Percentiles rank a stretch among this genome's conserved stretches.
phyloP scores from a whole-genome alignment of 2,888 invertebrate genomes.

The Brachypalpus laphriformis region DNA sequence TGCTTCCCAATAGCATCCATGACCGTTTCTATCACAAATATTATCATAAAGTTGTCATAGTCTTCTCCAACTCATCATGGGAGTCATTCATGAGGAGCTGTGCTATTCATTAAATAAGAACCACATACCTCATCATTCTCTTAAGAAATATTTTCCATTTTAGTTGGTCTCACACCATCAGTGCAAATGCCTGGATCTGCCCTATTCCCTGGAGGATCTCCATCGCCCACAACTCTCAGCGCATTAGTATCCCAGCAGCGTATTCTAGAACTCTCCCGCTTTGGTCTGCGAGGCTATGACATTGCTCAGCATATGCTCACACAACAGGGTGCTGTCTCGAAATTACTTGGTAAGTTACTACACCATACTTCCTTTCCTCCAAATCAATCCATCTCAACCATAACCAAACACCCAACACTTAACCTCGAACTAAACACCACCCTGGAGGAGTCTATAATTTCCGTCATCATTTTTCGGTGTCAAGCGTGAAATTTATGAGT shows the following conservation, averaged over 20 bases:
- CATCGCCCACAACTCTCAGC: conserved; percentile 86
- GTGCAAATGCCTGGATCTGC: conserved; percentile 81
- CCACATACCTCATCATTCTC: no score
- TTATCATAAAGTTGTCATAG: no score
- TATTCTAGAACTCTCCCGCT: conserved; percentile 81
- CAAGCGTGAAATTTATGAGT: conserved; percentile 74
- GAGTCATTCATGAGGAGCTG: no score
- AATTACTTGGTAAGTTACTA: conserved; percentile 80
- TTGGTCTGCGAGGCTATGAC: conserved; percentile 81
- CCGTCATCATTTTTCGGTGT: conserved; percentile 73
- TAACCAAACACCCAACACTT: conserved; percentile 55
- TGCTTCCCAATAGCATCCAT: no score
- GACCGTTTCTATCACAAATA: no score
- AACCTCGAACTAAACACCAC: conserved; percentile 50
- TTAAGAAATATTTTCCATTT: conserved; percentile 51
- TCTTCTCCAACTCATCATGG: no score
- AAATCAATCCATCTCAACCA: background rate
- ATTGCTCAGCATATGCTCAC: conserved; percentile 82
- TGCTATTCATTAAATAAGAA: no score
- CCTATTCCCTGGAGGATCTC: conserved; percentile 79
- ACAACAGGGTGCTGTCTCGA: conserved; percentile 82
- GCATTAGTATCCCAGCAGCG: conserved; percentile 86
- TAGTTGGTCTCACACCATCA: conserved; percentile 81
- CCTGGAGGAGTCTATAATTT: conserved; percentile 65
- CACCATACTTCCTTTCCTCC: background rate